A percentile compares a stretch with the other conserved stretches of the same genome.
Conservation (phyloP, 1,140 invertebrate species). For the Panulirus ornatus region DNA sequence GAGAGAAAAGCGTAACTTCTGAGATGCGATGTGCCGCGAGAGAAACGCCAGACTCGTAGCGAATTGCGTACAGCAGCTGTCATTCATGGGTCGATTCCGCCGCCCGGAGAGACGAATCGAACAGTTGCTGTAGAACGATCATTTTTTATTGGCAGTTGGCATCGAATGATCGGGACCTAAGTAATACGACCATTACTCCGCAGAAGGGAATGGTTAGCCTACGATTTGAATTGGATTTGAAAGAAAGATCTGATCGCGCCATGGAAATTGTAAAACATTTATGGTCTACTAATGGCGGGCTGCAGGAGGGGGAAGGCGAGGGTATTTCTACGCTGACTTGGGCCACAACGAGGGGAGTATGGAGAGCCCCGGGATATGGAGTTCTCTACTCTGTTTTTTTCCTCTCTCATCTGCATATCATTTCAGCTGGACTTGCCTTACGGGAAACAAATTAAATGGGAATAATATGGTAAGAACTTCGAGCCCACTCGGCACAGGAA, state of each 20-base stretch:
- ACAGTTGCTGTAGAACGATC: background rate
- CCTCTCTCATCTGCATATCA: conserved; percentile 20
- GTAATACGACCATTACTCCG: conserved; percentile 68
- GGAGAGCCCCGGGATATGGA: background rate
- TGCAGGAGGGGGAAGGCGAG: background rate
- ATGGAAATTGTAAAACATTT: conserved; percentile 69
- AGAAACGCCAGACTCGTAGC: no score
- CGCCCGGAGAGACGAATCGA: background rate
- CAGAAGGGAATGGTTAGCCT: conserved; percentile 40
- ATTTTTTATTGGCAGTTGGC: conserved; percentile 59
- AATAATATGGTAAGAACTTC: background rate
- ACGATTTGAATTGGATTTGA: conserved; percentile 70
- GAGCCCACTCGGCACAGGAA: no score
- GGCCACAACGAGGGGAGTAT: background rate
- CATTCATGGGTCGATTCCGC: background rate
- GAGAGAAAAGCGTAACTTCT: no score
- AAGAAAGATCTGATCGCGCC: conserved; percentile 61
- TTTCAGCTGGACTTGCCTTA: conserved; percentile 12
- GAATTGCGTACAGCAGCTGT: no score
- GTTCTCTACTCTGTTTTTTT: conserved; percentile 2
- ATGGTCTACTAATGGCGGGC: conserved; percentile 55
- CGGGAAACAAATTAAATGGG: background rate
- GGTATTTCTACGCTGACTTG: background rate
- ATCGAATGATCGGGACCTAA: conserved; percentile 48
- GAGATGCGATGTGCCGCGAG: no score